Evolutionary conservation across 1,140 invertebrate genomes (phyloP), one percentile per base, ranked within the genome.

Genomic region (Drosophila takahashii): DNA sequence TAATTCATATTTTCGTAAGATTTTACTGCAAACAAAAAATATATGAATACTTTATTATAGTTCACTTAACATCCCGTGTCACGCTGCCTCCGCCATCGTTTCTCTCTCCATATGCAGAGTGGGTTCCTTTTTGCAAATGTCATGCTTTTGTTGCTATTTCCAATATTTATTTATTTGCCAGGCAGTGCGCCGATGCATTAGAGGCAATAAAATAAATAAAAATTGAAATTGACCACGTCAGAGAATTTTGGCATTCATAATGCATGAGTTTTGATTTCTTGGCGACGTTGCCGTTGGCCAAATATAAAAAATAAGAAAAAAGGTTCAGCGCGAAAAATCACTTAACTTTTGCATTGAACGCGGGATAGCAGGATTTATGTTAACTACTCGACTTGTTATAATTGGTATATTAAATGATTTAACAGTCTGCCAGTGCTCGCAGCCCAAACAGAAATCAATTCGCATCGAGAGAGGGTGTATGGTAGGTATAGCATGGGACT

Each of bases 391-490:
- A 89, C 85, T 89, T 90, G 85, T 89, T 90, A 89, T 89, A 89
- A 89, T 89, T 89, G 84, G 85, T 89, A 89, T 89, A 89, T 89
- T 89, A 89, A 89, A 89, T 89, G 84, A 89, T 89, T 89, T 89
- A 84, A 89, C 86, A 87, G 84, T 70, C 71, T 77, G 77, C 60
- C 71, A 67, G 78, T 61, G 80, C 70, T 67, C 67, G 45, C 71
- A 89, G 79, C 77, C 76, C 73, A 86, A 86, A 85, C 81, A 85
- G 81, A 85, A 90, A 89, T 89, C 83, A 87, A 87, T 87, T 84
- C 54, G 65, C 51, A 53, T 53, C 29, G 61, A 15, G 78, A 69
- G 78, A 65, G 78, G 70, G 69, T 76, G 71, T 77, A 32, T 8
- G 22, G 22, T 32, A 32, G 7, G 7, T 8, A 32, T 32, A 75